phyloP scores from a whole-genome alignment of 2,888 invertebrate genomes.

The Microplitis deprimator region DNA sequence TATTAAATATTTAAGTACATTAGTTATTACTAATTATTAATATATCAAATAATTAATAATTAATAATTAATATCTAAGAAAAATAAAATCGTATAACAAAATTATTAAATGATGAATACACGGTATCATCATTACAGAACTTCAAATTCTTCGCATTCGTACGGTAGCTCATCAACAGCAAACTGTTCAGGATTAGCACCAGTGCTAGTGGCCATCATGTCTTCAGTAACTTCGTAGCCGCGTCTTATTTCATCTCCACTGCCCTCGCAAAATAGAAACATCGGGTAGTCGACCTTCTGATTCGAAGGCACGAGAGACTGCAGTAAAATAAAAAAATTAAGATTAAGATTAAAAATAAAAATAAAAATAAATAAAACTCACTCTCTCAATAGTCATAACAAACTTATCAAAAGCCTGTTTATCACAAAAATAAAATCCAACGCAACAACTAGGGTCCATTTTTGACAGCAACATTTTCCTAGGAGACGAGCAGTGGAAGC shows the following conservation, averaged over 20 bases:
- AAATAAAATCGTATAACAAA: neutral
- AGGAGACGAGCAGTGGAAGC: slow-evolving; percentile 90
- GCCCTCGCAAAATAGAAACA: slow-evolving; percentile 86
- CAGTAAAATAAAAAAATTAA: slow-evolving; percentile 42
- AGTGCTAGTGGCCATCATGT: slow-evolving; percentile 53
- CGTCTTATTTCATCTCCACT: slow-evolving; percentile 74
- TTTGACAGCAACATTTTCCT: slow-evolving; percentile 86
- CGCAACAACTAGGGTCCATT: slow-evolving; percentile 94
- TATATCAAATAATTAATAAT: neutral
- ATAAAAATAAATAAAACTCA: slow-evolving; percentile 62
- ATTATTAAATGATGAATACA: neutral
- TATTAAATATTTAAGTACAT: slow-evolving; percentile 53
- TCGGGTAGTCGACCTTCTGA: slow-evolving; percentile 81
- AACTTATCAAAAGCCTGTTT: slow-evolving; percentile 84
- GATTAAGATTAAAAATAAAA: neutral
- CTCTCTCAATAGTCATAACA: slow-evolving; percentile 79
- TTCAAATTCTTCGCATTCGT: slow-evolving; percentile 67
- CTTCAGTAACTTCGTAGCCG: slow-evolving; percentile 58
- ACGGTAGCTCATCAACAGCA: slow-evolving; percentile 61
- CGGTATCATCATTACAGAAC: slow-evolving; percentile 50
- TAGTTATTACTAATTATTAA: slow-evolving; percentile 18
- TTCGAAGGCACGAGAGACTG: slow-evolving; percentile 74
- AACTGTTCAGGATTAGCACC: slow-evolving; percentile 48
- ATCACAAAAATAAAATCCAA: slow-evolving; percentile 89
- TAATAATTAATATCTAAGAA: neutral